Conservation (phyloP, 2,888 invertebrate species). For the Lissocephala sabroskyi region DNA sequence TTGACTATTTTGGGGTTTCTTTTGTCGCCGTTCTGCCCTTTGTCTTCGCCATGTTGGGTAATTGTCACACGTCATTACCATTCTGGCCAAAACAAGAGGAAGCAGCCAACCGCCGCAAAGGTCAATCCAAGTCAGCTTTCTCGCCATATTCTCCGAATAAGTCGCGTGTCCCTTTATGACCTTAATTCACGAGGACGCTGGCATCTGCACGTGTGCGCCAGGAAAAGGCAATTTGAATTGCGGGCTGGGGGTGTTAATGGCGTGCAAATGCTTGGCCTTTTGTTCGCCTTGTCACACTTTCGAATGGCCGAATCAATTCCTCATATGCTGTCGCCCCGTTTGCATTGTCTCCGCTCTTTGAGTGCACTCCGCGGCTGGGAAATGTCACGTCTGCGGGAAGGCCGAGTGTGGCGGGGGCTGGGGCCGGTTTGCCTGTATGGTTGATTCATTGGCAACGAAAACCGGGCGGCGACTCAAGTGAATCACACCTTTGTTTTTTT, state of each 20-base stretch:
- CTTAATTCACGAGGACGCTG: conserved; percentile 46
- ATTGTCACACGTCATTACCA: no score
- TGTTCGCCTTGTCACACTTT: conserved; percentile 1
- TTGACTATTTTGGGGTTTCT: no score
- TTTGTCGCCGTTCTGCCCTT: no score
- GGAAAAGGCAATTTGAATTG: no score
- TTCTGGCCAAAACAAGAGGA: no score
- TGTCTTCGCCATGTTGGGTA: no score
- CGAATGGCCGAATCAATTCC: background rate
- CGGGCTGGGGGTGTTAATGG: conserved; percentile 24
- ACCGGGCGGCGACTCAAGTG: conserved; percentile 16
- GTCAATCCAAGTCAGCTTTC: no score
- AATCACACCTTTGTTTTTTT: conserved; percentile 35
- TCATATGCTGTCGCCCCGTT: no score
- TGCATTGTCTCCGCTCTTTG: background rate
- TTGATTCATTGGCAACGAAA: background rate
- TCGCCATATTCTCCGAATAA: no score
- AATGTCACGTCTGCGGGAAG: conserved; percentile 2
- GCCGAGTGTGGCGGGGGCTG: background rate
- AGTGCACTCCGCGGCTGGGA: conserved; percentile 1
- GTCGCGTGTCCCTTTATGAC: conserved; percentile 37
- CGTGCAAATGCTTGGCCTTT: conserved; percentile 17
- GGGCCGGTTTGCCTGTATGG: background rate
- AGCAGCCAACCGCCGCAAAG: no score
- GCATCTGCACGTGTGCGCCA: no score